Evolutionary conservation across 1,140 invertebrate genomes (phyloP).

Genomic region (Telenomus remus): DNA sequence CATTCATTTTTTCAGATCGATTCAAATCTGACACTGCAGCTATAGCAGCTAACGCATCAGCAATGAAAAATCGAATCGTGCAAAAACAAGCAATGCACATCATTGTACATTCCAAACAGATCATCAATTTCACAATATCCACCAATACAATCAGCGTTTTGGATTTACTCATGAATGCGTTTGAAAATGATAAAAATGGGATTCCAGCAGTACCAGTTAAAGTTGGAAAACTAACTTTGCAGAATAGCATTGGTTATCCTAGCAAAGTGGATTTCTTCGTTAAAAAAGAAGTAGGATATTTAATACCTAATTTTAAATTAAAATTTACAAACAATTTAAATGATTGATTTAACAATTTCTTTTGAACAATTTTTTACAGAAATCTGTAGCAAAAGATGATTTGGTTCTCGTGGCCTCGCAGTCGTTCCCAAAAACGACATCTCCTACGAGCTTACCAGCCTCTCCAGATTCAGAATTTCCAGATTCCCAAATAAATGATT

Average conservation of each 20-base stretch:
- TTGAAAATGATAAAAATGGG: constrained; percentile 68
- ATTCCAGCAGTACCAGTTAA: constrained; percentile 65
- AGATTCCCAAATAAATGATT: constrained; percentile 1
- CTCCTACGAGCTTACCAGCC: constrained; percentile 60
- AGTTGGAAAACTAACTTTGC: constrained; percentile 64
- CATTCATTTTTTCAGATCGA: neutral
- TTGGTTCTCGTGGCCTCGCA: constrained; percentile 59
- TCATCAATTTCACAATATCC: constrained; percentile 83
- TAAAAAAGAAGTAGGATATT: constrained; percentile 58
- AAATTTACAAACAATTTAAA: neutral
- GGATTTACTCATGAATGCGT: constrained; percentile 77
- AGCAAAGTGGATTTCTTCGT: constrained; percentile 67
- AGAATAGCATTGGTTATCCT: constrained; percentile 67
- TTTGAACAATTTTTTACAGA: constrained; percentile 53
- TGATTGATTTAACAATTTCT: neutral
- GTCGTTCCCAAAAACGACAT: constrained; percentile 61
- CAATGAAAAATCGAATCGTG: constrained; percentile 69
- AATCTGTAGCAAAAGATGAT: constrained; percentile 46
- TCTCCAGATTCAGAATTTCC: constrained; percentile 63
- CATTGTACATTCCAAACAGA: constrained; percentile 81
- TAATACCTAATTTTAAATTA: neutral
- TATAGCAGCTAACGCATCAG: neutral
- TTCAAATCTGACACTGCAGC: neutral
- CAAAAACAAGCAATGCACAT: constrained; percentile 80
- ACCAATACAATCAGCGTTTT: constrained; percentile 74